Conservation (phyloP, 2,888 invertebrate genomes). For the Philaethria dido region DNA sequence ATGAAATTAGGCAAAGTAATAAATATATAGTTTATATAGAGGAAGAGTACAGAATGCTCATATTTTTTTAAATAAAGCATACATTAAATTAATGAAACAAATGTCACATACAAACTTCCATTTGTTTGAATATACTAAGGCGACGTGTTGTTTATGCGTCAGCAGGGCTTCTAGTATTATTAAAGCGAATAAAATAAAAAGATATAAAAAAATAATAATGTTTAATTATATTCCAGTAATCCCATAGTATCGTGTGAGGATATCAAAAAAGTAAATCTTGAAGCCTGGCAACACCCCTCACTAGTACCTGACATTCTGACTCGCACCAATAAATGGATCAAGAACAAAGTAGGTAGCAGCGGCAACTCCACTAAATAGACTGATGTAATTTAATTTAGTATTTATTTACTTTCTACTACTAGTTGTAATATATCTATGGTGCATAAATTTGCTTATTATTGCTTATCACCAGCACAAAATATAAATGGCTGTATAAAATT, state of each 20-base stretch:
- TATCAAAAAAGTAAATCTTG: conserved; percentile 74
- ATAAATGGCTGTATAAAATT: neutral
- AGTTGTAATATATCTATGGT: conserved; percentile 25
- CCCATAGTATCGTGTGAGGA: conserved; percentile 78
- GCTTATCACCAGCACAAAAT: neutral
- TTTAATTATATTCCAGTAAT: conserved; percentile 72
- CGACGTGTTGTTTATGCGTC: no score
- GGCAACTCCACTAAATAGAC: conserved; percentile 64
- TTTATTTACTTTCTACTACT: conserved; percentile 20
- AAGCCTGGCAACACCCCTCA: conserved; percentile 71
- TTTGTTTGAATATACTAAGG: no score
- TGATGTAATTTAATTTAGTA: conserved; percentile 35
- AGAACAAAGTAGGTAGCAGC: conserved; percentile 65
- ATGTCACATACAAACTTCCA: no score
- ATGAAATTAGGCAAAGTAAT: no score
- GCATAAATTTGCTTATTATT: neutral
- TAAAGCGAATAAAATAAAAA: neutral
- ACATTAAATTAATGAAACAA: no score
- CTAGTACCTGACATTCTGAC: conserved; percentile 72
- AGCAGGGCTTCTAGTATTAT: no score
- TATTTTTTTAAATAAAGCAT: no score
- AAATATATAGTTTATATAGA: no score
- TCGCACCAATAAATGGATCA: conserved; percentile 77
- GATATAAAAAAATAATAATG: neutral
- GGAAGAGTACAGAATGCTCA: no score